Conservation (phyloP, 2,113 vertebrate species). For the Boulengeromyrus knoepffleri region DNA sequence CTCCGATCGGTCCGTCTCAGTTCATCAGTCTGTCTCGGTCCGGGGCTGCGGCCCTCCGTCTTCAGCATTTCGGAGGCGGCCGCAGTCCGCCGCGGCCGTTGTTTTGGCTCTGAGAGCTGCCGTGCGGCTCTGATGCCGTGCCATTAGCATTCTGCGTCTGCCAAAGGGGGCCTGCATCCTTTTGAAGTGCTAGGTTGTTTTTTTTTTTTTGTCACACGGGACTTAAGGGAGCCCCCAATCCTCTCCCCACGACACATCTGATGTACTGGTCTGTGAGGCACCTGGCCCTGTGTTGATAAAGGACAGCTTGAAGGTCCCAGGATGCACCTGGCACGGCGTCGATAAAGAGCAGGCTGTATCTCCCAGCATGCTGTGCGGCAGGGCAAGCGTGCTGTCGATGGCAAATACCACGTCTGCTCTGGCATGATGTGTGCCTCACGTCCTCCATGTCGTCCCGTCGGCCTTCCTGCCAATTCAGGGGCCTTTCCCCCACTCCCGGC, state of each 20-base stretch:
- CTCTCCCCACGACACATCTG: slow-evolving; percentile 18
- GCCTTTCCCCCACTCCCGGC: neutral
- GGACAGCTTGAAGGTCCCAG: slow-evolving; percentile 18
- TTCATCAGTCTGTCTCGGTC: neutral
- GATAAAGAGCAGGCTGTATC: slow-evolving; percentile 5
- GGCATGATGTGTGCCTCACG: neutral
- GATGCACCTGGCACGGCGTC: slow-evolving; percentile 8
- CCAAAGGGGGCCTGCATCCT: neutral
- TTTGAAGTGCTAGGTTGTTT: slow-evolving; percentile 8
- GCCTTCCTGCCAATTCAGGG: neutral
- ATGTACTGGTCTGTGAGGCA: neutral
- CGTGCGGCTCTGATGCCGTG: neutral
- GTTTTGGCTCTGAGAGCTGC: neutral
- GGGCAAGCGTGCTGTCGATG: neutral
- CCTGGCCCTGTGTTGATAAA: slow-evolving; percentile 14
- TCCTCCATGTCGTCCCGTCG: neutral
- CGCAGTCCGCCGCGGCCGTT: neutral
- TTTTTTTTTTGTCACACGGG: neutral
- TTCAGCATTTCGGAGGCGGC: neutral
- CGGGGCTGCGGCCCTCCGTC: neutral
- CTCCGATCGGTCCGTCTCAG: neutral
- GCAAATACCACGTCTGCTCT: neutral
- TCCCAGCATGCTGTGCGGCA: slow-evolving; percentile 10
- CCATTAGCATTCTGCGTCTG: slow-evolving; percentile 8
- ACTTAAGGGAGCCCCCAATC: neutral